These are phyloP conservation scores for Molossus alvarezi DNA, from an alignment of 2,797 vertebrate species.

Conservation along the genomic window DNA sequence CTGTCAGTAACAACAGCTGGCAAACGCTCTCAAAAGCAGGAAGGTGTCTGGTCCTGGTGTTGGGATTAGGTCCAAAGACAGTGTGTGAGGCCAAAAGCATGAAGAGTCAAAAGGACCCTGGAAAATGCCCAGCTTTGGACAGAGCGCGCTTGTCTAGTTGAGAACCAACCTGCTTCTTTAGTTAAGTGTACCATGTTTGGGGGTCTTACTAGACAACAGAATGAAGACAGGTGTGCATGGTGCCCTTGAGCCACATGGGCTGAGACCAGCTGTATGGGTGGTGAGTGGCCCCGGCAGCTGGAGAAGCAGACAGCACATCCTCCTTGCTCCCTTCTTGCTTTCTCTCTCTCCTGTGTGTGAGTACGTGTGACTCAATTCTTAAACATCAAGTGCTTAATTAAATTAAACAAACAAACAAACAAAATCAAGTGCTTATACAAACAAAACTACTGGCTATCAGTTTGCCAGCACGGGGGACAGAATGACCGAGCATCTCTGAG, in stretches of 20 bases:
- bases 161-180: not conserved
- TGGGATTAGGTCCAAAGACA: not conserved
- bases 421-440: not conserved
- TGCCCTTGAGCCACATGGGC: not conserved
- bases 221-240: rapidly evolving
- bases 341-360: not conserved
- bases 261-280: rapidly evolving
- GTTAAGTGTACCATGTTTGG: not conserved
- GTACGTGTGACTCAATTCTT: not conserved
- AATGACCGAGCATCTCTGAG: not conserved
- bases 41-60: rapidly evolving
- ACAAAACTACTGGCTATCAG: not conserved
- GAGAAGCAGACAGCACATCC: rapidly evolving
- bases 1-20: rapidly evolving
- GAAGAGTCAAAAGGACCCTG: not conserved
- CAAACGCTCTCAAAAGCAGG: not conserved
- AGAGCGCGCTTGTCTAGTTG: not conserved
- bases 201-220: not conserved
- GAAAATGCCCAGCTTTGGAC: not conserved
- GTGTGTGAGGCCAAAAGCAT: not conserved
- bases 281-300: no score
- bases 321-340: no score
- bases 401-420: no score
- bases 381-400: not conserved
- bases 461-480: rapidly evolving